These are phyloP conservation scores for Myrmophylax atrothorax DNA, from an alignment of 2,113 vertebrate species.

Conservation along the genomic window DNA sequence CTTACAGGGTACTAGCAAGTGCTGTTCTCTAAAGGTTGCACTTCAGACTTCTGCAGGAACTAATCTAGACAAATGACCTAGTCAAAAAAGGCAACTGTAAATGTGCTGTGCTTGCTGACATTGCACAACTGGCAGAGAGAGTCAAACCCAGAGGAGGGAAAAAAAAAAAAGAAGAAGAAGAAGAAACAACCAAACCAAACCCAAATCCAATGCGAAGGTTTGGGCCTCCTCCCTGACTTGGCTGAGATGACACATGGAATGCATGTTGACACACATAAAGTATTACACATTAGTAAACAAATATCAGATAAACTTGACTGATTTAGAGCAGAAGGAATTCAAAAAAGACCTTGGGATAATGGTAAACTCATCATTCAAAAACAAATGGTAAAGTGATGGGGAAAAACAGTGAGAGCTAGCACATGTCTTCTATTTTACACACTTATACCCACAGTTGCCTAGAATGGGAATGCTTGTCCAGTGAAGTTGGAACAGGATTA, in stretches of 20 bases:
- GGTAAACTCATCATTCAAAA: not conserved
- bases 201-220: not conserved
- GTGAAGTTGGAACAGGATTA: conserved; percentile 52
- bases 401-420: not conserved
- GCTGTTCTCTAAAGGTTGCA: not conserved
- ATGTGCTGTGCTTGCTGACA: conserved; percentile 68
- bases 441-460: not conserved
- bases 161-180: not conserved
- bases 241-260: conserved; percentile 55
- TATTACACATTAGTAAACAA: not conserved
- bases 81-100: conserved; percentile 36
- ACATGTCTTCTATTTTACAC: not conserved
- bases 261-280: conserved; percentile 25
- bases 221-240: not conserved
- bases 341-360: not conserved
- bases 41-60: conserved; percentile 12
- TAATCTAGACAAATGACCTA: conserved; percentile 79
- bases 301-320: not conserved
- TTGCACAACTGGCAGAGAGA: conserved; percentile 50
- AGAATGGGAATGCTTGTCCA: not conserved
- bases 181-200: not conserved
- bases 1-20: not conserved
- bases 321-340: not conserved
- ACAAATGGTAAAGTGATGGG: not conserved
- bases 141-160: not conserved